Conservation (phyloP, 2,888 invertebrate species). For the Argyra leucocephala region DNA sequence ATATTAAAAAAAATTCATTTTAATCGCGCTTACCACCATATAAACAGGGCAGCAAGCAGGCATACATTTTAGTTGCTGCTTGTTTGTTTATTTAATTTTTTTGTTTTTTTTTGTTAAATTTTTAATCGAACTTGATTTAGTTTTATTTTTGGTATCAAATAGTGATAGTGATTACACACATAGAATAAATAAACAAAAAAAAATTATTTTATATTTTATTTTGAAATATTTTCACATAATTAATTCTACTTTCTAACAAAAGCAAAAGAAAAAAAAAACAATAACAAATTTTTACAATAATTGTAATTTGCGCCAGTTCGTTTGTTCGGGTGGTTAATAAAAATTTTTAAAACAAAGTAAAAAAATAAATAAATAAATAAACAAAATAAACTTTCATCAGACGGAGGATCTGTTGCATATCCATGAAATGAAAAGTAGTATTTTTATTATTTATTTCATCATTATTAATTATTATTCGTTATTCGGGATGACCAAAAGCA, state of each 20-base stretch:
- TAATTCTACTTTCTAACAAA: constrained; percentile 3
- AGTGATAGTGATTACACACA: not conserved
- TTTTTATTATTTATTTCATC: not conserved
- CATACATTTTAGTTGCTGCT: not conserved
- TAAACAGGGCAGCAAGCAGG: not conserved
- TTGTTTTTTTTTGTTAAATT: not conserved
- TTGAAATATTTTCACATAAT: not conserved
- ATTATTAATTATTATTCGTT: not conserved
- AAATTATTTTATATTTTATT: not conserved
- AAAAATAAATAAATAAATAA: not conserved
- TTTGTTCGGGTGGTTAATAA: too few species aligned
- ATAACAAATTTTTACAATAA: too few species aligned
- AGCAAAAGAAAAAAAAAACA: not conserved
- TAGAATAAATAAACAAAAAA: not conserved
- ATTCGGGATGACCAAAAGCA: not conserved
- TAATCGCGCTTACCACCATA: too few species aligned
- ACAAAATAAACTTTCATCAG: not conserved
- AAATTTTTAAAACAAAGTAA: not conserved
- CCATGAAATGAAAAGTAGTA: not conserved
- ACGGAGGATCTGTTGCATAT: not conserved
- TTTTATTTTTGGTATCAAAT: not conserved
- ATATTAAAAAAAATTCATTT: too few species aligned
- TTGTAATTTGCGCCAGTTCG: too few species aligned
- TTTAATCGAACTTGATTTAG: not conserved
- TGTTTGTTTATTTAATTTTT: not conserved